Evolutionary conservation across 2,113 vertebrate species (phyloP), one percentile per base, ranked within the genome.

Genomic region (Ctenodactylus gundi): DNA sequence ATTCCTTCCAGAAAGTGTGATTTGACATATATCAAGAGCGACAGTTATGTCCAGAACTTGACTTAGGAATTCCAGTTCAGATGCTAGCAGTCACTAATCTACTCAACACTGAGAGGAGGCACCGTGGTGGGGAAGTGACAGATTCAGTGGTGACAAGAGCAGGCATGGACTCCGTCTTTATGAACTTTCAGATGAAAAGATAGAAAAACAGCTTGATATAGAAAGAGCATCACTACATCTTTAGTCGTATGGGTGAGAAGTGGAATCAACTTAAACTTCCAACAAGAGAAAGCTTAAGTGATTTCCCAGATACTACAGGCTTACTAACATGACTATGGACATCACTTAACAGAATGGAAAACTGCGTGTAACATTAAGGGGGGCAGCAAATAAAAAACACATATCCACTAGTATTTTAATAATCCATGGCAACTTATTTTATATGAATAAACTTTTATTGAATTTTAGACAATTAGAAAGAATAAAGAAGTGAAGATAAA

Each of bases 401-500:
- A 55, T 49, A 60, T 72, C 72, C 39, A 86, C 60, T 57, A 91
- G 55, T 49, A 60, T 49, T 49, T 39, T 31, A 39, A 90, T 31
- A 96, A 97, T 58, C 75, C 94, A 97, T 31, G 88, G 96, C 93
- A 95, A 95, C 72, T 58, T 95, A 91, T 95, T 97, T 98, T 98
- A 98, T 98, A 98, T 97, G 98, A 98, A 98, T 98, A 98, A 98
- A 98, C 49, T 98, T 98, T 98, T 98, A 98, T 98, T 98, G 97
- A 97, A 97, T 98, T 98, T 98, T 98, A 98, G 97, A 98, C 97
- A 96, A 98, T 98, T 98, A 98, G 97, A 98, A 98, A 98, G 98
- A 98, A 98, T 98, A 98, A 98, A 98, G 97, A 98, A 98, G 98
- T 98, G 96, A 97, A 98, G 97, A 97, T 93, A 97, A 97, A 95